Percentiles rank a stretch among this genome's conserved stretches.
Evolutionary conservation across 2,113 vertebrate genomes (phyloP).

Genomic region (Cacatua alba): DNA sequence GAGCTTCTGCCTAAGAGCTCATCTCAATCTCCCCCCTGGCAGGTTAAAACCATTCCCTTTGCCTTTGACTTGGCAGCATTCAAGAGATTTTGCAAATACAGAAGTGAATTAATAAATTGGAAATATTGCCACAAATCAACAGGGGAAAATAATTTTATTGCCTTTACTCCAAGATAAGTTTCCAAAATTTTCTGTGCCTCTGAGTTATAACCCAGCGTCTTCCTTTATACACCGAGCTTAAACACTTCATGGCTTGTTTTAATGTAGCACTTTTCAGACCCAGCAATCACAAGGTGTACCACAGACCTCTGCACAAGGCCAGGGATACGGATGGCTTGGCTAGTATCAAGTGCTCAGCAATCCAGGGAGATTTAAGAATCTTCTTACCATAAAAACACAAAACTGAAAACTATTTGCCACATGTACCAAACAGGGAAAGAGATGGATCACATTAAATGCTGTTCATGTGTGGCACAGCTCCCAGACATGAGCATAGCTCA

Average conservation of each 20-base stretch:
- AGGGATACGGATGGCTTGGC: slow-evolving; percentile 81
- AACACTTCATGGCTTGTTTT: slow-evolving; percentile 86
- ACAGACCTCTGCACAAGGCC: slow-evolving; percentile 66
- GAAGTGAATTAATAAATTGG: not conserved
- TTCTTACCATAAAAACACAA: not conserved
- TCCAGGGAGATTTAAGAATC: not conserved
- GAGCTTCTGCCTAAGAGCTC: not conserved
- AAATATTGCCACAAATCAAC: not conserved
- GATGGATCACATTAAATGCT: accelerated
- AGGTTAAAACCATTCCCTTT: not conserved
- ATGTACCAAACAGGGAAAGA: not conserved
- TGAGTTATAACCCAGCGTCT: slow-evolving; percentile 94
- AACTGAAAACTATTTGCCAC: not conserved
- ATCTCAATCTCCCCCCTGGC: not conserved
- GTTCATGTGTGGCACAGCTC: not conserved
- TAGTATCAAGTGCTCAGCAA: slow-evolving; percentile 90
- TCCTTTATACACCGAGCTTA: slow-evolving; percentile 90
- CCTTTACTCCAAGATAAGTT: not conserved
- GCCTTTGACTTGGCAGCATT: not conserved
- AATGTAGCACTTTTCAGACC: slow-evolving; percentile 91
- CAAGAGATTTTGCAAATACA: not conserved
- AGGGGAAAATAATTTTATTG: not conserved
- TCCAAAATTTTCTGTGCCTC: slow-evolving; percentile 80
- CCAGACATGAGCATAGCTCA: too few relatives aligned
- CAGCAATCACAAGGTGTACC: slow-evolving; percentile 79